Conservation (phyloP, 1,140 invertebrate species). For the Hesperophylax magnus region DNA sequence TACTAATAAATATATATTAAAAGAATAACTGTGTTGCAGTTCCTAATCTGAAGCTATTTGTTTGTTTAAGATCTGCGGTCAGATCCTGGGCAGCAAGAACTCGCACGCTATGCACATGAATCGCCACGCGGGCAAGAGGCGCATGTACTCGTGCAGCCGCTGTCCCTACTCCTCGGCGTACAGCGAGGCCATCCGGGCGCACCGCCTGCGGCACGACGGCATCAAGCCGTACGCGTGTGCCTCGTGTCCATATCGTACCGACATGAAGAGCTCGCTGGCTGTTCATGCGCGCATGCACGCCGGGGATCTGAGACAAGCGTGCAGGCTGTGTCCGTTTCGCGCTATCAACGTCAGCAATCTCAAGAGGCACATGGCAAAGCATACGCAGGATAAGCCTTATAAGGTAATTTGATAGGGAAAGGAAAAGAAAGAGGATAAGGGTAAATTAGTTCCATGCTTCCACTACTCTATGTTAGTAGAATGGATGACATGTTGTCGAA, state of each 20-base stretch:
- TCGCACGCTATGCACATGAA: background rate
- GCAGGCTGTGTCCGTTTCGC: background rate
- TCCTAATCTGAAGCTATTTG: no score
- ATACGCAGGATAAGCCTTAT: background rate
- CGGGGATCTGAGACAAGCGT: background rate
- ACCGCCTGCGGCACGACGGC: conserved; percentile 15
- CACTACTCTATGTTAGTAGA: no score
- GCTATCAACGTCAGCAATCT: conserved; percentile 10
- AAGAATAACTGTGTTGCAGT: no score
- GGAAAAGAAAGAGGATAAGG: no score
- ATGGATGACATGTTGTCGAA: no score
- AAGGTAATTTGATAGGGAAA: background rate
- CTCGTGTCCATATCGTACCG: background rate
- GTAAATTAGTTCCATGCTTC: no score
- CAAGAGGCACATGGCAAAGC: conserved; percentile 13
- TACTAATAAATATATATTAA: no score
- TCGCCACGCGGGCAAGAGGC: background rate
- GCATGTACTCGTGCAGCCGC: conserved; percentile 3
- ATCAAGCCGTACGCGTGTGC: conserved; percentile 18
- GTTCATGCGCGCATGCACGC: background rate
- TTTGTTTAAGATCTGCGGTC: conserved; percentile 18
- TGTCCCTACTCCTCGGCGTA: background rate
- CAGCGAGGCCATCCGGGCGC: background rate
- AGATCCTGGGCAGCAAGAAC: background rate
- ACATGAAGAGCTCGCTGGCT: background rate